phyloP scores from a whole-genome alignment of 2,888 invertebrate genomes.

The Scrobipalpa costella region DNA sequence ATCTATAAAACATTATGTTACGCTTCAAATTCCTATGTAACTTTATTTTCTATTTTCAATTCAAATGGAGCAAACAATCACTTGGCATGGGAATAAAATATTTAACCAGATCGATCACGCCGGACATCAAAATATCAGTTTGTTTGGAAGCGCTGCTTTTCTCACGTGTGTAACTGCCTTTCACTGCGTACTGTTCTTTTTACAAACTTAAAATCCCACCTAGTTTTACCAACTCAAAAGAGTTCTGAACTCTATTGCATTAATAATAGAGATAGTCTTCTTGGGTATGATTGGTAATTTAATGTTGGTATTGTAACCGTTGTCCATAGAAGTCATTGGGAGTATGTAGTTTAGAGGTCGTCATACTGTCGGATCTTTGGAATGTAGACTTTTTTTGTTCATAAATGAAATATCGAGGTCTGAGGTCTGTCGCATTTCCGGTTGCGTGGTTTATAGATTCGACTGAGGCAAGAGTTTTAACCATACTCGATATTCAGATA shows the following conservation, averaged over 20 bases:
- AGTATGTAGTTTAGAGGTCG: constrained; percentile 78
- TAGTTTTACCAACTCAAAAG: too few relatives aligned
- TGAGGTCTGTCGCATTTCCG: constrained; percentile 7
- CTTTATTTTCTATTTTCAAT: constrained; percentile 6
- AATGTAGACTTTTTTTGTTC: constrained; percentile 26
- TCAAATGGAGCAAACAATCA: constrained; percentile 8
- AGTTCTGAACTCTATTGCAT: background rate
- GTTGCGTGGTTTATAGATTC: background rate
- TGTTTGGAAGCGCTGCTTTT: constrained; percentile 75
- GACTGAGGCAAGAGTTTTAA: background rate
- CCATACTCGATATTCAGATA: too few relatives aligned
- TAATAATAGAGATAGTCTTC: background rate
- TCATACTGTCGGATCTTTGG: constrained; percentile 51
- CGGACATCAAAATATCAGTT: constrained; percentile 76
- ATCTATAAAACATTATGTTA: too few relatives aligned
- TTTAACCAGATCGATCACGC: constrained; percentile 76
- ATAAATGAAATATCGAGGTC: background rate
- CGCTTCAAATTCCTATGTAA: background rate
- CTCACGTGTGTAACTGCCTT: constrained; percentile 68
- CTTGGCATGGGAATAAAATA: constrained; percentile 61
- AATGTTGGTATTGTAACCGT: constrained; percentile 59
- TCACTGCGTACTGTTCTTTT: constrained; percentile 62
- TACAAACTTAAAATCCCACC: background rate
- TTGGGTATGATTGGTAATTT: background rate
- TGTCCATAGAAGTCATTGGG: constrained; percentile 76